phyloP scores from a whole-genome alignment of 2,888 invertebrate species.

The Fabriciana adippe region DNA sequence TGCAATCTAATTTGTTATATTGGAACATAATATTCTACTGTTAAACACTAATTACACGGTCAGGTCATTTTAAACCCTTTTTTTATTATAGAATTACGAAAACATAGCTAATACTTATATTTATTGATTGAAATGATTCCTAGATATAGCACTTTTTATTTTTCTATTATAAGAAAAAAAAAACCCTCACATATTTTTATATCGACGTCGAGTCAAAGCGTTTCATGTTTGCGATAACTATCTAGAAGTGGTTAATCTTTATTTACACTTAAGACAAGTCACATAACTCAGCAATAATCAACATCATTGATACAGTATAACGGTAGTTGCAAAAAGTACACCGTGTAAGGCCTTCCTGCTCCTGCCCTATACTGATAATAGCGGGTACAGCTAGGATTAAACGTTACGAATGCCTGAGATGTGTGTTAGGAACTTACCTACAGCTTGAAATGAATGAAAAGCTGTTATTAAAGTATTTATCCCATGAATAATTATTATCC shows the following conservation, averaged over 20 bases:
- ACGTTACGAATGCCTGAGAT: constrained; percentile 17
- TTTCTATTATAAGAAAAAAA: background rate
- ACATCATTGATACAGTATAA: constrained; percentile 44
- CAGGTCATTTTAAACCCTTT: too few relatives aligned
- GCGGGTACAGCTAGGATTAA: constrained; percentile 36
- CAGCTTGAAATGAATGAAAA: too few relatives aligned
- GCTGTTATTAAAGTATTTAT: too few relatives aligned
- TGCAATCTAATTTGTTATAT: too few relatives aligned
- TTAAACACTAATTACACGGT: too few relatives aligned
- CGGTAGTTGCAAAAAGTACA: constrained; percentile 53
- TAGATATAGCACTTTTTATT: too few relatives aligned
- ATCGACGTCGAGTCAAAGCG: too few relatives aligned
- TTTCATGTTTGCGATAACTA: background rate
- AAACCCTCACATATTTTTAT: background rate
- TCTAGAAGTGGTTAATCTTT: background rate
- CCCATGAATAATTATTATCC: too few relatives aligned
- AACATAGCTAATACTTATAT: too few relatives aligned
- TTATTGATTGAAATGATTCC: too few relatives aligned
- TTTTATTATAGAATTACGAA: too few relatives aligned
- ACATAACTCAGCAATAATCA: constrained; percentile 15
- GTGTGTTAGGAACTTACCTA: constrained; percentile 7
- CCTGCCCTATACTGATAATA: constrained; percentile 29
- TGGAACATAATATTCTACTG: too few relatives aligned
- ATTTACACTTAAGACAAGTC: constrained; percentile 17
- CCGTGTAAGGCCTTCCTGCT: constrained; percentile 57